Base-by-base conservation (phyloP, 2,797 vertebrate species). In the Hydrocynus forskahlii region DNA sequence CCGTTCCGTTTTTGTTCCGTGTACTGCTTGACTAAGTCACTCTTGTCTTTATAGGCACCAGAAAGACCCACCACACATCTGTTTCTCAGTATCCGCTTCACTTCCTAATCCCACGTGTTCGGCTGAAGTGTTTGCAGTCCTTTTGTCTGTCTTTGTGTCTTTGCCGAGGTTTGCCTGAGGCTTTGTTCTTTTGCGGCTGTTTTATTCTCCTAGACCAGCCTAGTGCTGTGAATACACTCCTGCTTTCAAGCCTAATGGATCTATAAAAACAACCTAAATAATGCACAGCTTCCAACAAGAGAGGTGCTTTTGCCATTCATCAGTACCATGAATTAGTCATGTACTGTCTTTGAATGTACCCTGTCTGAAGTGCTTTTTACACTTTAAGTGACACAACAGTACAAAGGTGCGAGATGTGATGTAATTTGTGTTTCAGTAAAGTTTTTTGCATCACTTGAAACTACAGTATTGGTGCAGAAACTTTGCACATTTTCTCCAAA, bases 81-180 rank as follows among this genome's bases (percentile, higher is more conserved):
- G 67, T 69, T 48, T 43, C 43, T 14, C 16, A 16, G 52, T 55
- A 38, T 38, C 52, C n/a, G n/a, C 21, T 70, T 45, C 66, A 19
- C 40, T n/a, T n/a, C 40, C 8, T 68, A 8, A 2, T 71, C 19
- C 48, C 8, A 17, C 23, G n/a, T 40, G 13, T 5, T 9, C 2
- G 12, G 2, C 5, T 38, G 63, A 40, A 3, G 63, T 17, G 45
- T 71, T 38, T 55, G 16, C 68, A 50, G 29, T 25, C 5, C 13
- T 54, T 29, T 71, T 48, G 40, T 68, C 64, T 68, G 17, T 72
- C 50, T 48, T 23, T 55, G 70, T 35, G 23, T 29, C 69, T 54
- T 7, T 8, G 52, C 21, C 40, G 70, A 35, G 16, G 43, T 70
- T 71, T 35, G 45, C 54, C 54, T 43, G 25, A 59, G 17, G 17